Evolutionary conservation across 2,797 vertebrate genomes (phyloP).

Genomic region (Rallus crepitans): DNA sequence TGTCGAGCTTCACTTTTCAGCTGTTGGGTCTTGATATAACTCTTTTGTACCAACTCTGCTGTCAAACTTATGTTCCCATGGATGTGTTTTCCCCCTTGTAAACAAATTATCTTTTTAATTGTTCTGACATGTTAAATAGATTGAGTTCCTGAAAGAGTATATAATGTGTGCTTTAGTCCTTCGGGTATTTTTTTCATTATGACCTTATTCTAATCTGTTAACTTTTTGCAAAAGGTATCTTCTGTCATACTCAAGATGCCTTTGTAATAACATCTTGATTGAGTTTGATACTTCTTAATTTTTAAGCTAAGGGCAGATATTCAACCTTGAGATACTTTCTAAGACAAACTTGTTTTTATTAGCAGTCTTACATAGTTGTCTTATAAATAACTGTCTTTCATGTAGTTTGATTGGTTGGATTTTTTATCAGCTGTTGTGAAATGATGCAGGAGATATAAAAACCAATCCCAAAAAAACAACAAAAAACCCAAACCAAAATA

Average conservation of each 20-base stretch:
- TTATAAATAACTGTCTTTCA: background rate
- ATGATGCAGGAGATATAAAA: background rate
- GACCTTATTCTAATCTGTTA: background rate
- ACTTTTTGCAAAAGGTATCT: background rate
- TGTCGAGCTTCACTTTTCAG: background rate
- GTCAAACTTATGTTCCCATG: background rate
- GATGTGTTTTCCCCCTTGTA: background rate
- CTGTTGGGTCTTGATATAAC: background rate
- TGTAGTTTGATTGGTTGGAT: rapidly evolving
- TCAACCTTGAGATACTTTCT: background rate
- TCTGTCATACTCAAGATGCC: background rate
- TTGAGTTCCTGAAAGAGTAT: background rate
- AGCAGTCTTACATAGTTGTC: background rate
- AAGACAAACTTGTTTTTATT: background rate
- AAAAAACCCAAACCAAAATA: rapidly evolving
- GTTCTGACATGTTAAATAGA: background rate
- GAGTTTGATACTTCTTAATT: background rate
- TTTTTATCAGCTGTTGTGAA: background rate
- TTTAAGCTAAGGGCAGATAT: background rate
- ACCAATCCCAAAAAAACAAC: no score
- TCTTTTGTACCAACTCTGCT: background rate
- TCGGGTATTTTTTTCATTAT: background rate
- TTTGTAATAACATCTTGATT: background rate
- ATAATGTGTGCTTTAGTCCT: background rate
- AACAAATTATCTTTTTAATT: background rate